Conservation (phyloP, 2,113 vertebrate genomes). For the Strix aluco region DNA sequence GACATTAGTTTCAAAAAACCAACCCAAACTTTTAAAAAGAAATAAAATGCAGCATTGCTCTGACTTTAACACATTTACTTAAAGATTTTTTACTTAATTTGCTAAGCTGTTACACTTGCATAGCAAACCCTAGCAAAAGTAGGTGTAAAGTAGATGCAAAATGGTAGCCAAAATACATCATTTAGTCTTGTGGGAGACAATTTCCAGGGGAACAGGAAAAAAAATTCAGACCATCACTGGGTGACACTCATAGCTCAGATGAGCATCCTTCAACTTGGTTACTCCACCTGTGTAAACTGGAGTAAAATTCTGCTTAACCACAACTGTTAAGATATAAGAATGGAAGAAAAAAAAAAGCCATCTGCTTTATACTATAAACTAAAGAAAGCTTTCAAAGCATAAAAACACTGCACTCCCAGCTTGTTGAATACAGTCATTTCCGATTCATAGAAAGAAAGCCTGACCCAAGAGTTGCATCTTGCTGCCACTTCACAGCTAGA, state of each 20-base stretch:
- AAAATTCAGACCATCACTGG: no score
- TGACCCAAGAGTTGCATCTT: not conserved
- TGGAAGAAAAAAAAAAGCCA: accelerated
- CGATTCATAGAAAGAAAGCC: not conserved
- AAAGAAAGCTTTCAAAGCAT: not conserved
- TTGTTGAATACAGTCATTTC: not conserved
- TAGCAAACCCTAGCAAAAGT: not conserved
- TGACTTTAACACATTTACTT: not conserved
- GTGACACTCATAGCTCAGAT: not conserved
- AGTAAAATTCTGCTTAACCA: not conserved
- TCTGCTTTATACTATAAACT: not conserved
- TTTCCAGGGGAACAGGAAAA: not conserved
- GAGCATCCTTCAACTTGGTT: not conserved
- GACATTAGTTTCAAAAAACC: no score
- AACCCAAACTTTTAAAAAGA: no score
- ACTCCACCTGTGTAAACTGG: not conserved
- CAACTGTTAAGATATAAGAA: not conserved
- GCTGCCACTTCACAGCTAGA: not conserved
- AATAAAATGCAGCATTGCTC: no score
- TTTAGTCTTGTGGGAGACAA: no score
- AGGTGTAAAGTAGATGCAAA: not conserved
- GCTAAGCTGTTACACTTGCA: not conserved
- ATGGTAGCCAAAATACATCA: not conserved
- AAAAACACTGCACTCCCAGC: not conserved
- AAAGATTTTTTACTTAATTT: not conserved